These are phyloP conservation scores for Idris sp. DNA, from an alignment of 1,140 invertebrate species.

Conservation along the genomic window DNA sequence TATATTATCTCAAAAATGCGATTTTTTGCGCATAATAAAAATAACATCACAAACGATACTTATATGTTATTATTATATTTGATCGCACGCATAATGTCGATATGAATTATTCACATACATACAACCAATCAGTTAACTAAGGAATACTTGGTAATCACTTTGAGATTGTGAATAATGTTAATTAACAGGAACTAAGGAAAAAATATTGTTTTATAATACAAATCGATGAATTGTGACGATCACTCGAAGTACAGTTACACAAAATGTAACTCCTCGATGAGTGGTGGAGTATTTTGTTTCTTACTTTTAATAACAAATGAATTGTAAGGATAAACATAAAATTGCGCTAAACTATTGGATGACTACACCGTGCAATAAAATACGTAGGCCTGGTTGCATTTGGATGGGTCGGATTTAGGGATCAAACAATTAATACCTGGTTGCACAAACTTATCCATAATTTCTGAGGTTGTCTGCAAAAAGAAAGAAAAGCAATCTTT, in stretches of 20 bases:
- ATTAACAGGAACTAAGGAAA: constrained; percentile 19
- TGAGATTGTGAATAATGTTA: constrained; percentile 13
- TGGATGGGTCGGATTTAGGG: constrained; percentile 67
- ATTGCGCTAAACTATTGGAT: constrained; percentile 44
- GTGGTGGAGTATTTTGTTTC: constrained; percentile 6
- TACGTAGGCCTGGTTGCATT: constrained; percentile 70
- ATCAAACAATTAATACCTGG: constrained; percentile 74
- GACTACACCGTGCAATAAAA: constrained; percentile 75
- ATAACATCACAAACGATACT: too few relatives aligned
- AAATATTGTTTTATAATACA: constrained; percentile 9
- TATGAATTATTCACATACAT: too few relatives aligned
- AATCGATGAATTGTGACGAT: constrained; percentile 11
- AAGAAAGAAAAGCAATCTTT: too few relatives aligned
- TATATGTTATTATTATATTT: constrained; percentile 11
- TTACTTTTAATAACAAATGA: constrained; percentile 7
- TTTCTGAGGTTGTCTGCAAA: constrained; percentile 67
- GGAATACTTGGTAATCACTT: constrained; percentile 38
- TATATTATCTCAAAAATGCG: too few relatives aligned
- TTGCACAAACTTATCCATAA: constrained; percentile 61
- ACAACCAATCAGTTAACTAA: constrained; percentile 34
- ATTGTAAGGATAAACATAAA: too few relatives aligned
- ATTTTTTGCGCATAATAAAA: constrained; percentile 25
- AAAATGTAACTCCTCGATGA: constrained; percentile 3
- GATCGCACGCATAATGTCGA: constrained; percentile 22
- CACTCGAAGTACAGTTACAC: not conserved